A percentile compares a stretch with the other conserved stretches of the same genome.
Evolutionary conservation across 2,113 vertebrate species (phyloP).

Genomic region (Lophotis ruficrista): DNA sequence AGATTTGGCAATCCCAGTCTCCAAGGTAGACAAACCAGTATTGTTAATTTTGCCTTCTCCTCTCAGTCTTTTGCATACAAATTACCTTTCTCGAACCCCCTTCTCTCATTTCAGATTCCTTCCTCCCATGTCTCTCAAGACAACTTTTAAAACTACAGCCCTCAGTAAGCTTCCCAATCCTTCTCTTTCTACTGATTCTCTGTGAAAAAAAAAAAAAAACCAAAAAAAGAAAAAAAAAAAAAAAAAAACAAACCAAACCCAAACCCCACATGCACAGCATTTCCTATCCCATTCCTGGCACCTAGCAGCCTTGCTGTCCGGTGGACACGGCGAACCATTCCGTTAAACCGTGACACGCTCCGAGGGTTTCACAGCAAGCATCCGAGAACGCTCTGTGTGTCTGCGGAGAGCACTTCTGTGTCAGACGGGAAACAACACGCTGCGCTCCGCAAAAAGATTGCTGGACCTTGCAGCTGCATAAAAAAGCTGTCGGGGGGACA

Average conservation of each 20-base stretch:
- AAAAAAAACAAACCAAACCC: too few relatives aligned
- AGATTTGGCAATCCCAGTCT: background rate
- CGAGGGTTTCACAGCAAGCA: background rate
- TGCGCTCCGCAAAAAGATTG: slow-evolving; percentile 8
- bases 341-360: background rate
- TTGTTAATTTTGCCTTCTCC: background rate
- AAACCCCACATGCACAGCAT: background rate
- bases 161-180: background rate
- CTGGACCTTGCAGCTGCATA: slow-evolving; percentile 17
- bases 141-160: background rate
- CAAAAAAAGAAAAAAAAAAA: too few relatives aligned
- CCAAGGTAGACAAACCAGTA: background rate
- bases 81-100: background rate
- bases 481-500: background rate
- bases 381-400: background rate
- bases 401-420: background rate
- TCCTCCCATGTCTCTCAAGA: background rate
- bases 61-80: background rate
- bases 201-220: too few relatives aligned
- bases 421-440: background rate
- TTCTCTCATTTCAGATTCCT: background rate
- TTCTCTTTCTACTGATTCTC: background rate
- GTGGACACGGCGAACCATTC: background rate
- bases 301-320: background rate
- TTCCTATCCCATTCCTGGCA: background rate